A percentile compares a stretch with the other conserved stretches of the same genome.
Conservation (phyloP, 1,140 invertebrate genomes). For the Schlechtendalia chinensis region DNA sequence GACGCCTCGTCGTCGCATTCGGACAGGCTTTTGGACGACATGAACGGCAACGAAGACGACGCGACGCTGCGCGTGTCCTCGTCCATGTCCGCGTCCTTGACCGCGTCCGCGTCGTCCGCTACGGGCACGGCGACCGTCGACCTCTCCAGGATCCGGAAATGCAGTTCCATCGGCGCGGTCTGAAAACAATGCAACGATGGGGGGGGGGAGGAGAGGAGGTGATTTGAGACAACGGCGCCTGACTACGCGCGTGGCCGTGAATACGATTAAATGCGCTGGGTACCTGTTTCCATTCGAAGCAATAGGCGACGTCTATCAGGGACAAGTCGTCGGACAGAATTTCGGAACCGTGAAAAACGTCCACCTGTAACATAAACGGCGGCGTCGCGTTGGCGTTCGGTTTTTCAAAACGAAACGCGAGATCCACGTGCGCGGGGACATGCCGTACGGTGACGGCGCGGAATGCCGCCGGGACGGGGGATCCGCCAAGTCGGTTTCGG, state of each 20-base stretch:
- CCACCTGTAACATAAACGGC: conserved; percentile 56
- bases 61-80: conserved; percentile 36
- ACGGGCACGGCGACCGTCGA: conserved; percentile 48
- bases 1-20: conserved; percentile 34
- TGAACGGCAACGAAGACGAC: conserved; percentile 38
- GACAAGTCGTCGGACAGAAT: conserved; percentile 62
- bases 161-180: conserved; percentile 59
- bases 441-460: no score
- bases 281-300: conserved; percentile 65
- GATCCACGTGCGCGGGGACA: no score
- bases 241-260: no score
- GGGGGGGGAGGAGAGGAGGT: no score
- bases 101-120: conserved; percentile 34
- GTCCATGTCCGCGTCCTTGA: conserved; percentile 38
- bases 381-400: no score
- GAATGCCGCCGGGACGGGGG: no score
- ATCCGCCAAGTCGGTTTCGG: no score
- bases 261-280: no score
- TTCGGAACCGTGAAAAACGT: conserved; percentile 59
- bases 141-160: conserved; percentile 57
- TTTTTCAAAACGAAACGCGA: no score
- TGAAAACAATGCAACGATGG: conserved; percentile 54
- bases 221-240: no score
- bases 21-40: conserved; percentile 38
- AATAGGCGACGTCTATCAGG: conserved; percentile 66